These are phyloP conservation scores for Hiodon alosoides DNA, from an alignment of 2,113 vertebrate species.

Conservation along the genomic window DNA sequence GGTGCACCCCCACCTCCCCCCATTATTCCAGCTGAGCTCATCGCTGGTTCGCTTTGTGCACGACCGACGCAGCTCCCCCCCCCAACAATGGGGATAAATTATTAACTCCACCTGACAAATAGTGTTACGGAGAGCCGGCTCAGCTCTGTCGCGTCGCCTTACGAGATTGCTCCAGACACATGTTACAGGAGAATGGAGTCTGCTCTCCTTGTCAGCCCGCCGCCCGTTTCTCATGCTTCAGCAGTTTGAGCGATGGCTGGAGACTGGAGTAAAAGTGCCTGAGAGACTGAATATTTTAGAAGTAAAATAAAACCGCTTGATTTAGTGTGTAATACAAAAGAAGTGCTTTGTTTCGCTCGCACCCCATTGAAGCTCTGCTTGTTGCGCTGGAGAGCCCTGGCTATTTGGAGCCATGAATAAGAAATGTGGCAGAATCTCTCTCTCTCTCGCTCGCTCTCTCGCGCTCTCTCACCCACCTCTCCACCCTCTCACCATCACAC, in stretches of 20 bases:
- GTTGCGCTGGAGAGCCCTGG: constrained; percentile 46
- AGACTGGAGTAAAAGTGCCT: constrained; percentile 93
- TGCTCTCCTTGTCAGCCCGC: constrained; percentile 71
- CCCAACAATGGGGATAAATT: constrained; percentile 23
- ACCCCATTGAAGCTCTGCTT: constrained; percentile 60
- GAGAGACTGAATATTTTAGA: constrained; percentile 96
- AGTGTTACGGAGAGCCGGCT: constrained; percentile 11
- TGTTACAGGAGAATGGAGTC: constrained; percentile 92
- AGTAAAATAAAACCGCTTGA: constrained; percentile 96
- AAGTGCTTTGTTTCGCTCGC: constrained; percentile 70
- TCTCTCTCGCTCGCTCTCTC: constrained; percentile 19
- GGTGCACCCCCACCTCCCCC: background rate
- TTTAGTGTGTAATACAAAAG: constrained; percentile 86
- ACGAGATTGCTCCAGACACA: constrained; percentile 97
- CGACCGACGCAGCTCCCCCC: constrained; percentile 1
- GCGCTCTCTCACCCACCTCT: constrained; percentile 37
- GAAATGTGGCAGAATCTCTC: constrained; percentile 67
- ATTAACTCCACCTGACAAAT: constrained; percentile 30
- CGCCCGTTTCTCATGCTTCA: constrained; percentile 90
- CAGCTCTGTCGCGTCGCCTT: constrained; percentile 75
- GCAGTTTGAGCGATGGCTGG: constrained; percentile 86
- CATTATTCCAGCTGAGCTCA: background rate
- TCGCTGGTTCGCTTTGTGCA: background rate
- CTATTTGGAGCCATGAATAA: constrained; percentile 65
- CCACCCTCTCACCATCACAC: constrained; percentile 40